phyloP scores from a whole-genome alignment of 2,797 vertebrate species.

The Microctenopoma lineatum region DNA sequence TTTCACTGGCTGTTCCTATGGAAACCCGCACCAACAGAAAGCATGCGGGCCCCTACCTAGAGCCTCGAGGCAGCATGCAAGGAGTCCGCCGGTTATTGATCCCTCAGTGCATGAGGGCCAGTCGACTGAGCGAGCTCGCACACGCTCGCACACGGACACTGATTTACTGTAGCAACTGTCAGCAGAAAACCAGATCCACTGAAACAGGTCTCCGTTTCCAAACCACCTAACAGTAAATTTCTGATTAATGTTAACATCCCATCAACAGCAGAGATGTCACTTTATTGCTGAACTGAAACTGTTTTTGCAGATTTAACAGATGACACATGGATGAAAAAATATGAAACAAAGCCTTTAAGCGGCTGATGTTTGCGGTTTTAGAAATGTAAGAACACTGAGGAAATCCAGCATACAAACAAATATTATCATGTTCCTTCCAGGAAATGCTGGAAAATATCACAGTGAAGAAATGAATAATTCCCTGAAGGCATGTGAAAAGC shows the following conservation, averaged over 20 bases:
- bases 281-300: conserved; percentile 22
- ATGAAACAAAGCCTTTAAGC: conserved; percentile 11
- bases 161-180: neutral
- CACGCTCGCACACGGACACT: conserved; percentile 10
- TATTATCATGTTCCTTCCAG: conserved; percentile 7
- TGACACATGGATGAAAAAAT: conserved; percentile 8
- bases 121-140: conserved; percentile 29
- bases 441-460: conserved; percentile 34
- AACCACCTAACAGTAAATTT: neutral
- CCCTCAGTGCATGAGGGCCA: conserved; percentile 44
- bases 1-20: conserved; percentile 73
- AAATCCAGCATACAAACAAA: conserved; percentile 31
- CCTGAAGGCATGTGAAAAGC: conserved; percentile 42
- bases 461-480: conserved; percentile 36
- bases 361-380: conserved; percentile 13
- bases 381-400: conserved; percentile 11
- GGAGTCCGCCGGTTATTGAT: conserved; percentile 76
- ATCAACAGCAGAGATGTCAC: conserved; percentile 11
- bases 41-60: conserved; percentile 61
- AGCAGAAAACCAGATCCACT: conserved; percentile 4
- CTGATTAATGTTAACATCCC: conserved; percentile 6
- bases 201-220: neutral
- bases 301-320: conserved; percentile 5
- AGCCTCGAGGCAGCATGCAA: conserved; percentile 55
- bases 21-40: conserved; percentile 75